Evolutionary conservation across 2,888 invertebrate species (phyloP), one percentile per base, ranked within the genome.

Genomic region (Meandrusa payeni): DNA sequence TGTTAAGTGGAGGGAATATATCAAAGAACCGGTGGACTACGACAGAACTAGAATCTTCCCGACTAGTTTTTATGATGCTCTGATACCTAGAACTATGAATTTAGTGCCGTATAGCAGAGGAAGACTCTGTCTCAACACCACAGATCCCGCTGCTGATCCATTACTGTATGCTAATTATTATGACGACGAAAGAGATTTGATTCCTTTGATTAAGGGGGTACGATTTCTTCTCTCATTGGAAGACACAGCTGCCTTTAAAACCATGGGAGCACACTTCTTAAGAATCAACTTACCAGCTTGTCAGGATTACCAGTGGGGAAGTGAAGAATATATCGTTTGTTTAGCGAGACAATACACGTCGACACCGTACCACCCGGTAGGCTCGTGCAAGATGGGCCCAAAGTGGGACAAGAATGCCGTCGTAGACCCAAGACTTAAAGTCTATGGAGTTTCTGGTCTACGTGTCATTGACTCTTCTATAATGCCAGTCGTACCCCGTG

Each of bases 381-480:
- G 83, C 0, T 68, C 76, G 2, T 81, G 81, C 45, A 83, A 80
- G 48, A 83, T 83, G 82, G 92, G 92, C 0, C 91, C 91, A 0
- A 64, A 69, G 27, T 61, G 67, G 44, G 92, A 93, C 54, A 59
- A 64, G 0, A 72, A 55, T 2, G 76, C 94, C 0, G 95, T 95
- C 0, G 93, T 95, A 0, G 92, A 93, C 67, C 89, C 91, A 0
- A 75, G 91, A 41, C 67, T 95, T 2, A 86, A 82, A 33, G 92
- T 95, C 0, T 89, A 92, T 41, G 94, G 94, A 1, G 41, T 79
- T 0, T 37, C 54, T 3, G 74, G 88, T 2, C 62, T 93, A 0
- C 83, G 95, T 37, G 94, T 95, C 0, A 91, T 91, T 1, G 95
- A 95, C 64, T 92, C 93, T 0, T 94, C 94, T 2, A 91, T 96